Evolutionary conservation across 2,797 vertebrate species (phyloP).

Genomic region (Aulostomus chinensis): DNA sequence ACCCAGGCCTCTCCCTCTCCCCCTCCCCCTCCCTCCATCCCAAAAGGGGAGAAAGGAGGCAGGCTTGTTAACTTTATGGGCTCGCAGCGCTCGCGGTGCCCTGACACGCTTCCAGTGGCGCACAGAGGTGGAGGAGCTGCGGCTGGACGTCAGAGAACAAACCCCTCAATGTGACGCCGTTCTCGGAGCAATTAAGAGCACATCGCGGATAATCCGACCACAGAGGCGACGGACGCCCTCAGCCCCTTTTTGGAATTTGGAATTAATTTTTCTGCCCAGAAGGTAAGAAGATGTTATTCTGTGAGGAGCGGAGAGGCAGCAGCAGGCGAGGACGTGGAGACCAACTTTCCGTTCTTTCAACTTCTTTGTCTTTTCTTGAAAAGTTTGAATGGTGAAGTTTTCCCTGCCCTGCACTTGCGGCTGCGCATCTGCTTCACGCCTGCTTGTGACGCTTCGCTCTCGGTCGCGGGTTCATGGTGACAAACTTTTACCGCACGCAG

Average conservation of each 20-base stretch:
- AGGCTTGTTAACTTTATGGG: constrained; percentile 67
- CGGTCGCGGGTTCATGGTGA: too few relatives aligned
- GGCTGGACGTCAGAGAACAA: constrained; percentile 56
- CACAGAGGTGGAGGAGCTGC: constrained; percentile 51
- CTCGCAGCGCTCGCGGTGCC: constrained; percentile 53
- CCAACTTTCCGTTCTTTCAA: too few relatives aligned
- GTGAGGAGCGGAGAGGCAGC: too few relatives aligned
- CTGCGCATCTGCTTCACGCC: too few relatives aligned
- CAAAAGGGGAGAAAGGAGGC: constrained; percentile 58
- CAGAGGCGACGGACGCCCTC: constrained; percentile 26
- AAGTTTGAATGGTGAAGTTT: too few relatives aligned
- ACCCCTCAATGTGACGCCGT: constrained; percentile 64
- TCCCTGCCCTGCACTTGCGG: too few relatives aligned
- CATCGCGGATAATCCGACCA: constrained; percentile 49
- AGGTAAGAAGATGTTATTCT: constrained; percentile 60
- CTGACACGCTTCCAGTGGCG: constrained; percentile 51
- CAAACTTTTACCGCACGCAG: too few relatives aligned
- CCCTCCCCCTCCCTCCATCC: constrained; percentile 33
- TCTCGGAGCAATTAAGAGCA: constrained; percentile 34
- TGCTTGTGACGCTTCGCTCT: too few relatives aligned
- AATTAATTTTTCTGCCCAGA: constrained; percentile 49
- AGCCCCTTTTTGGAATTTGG: constrained; percentile 39
- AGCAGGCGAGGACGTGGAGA: too few relatives aligned
- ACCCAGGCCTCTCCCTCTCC: constrained; percentile 4
- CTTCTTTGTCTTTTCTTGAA: too few relatives aligned